These are phyloP conservation scores for Dendrolimus kikuchii DNA, from an alignment of 1,140 invertebrate species.

Conservation along the genomic window DNA sequence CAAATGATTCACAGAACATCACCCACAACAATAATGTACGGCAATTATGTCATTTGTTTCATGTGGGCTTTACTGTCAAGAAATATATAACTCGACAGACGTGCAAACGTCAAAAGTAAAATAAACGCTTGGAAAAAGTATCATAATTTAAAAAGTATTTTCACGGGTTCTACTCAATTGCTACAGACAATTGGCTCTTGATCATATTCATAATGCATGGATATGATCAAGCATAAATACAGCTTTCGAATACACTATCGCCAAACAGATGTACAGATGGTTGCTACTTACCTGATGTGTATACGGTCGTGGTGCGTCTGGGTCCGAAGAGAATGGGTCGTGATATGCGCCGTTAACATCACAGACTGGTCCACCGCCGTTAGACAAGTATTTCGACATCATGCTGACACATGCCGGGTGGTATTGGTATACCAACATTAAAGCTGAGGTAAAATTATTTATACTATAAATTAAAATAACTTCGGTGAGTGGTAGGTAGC, in stretches of 20 bases:
- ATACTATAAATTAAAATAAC: background rate
- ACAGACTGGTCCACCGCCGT: conserved; percentile 16
- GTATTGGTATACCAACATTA: conserved; percentile 97
- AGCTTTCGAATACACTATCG: background rate
- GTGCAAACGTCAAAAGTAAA: no score
- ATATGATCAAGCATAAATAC: background rate
- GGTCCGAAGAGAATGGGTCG: conserved; percentile 88
- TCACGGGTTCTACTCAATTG: no score
- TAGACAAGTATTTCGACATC: conserved; percentile 80
- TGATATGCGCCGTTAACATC: conserved; percentile 34
- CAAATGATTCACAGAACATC: no score
- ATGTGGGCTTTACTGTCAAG: no score
- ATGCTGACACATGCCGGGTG: conserved; percentile 92
- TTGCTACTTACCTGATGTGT: conserved; percentile 76
- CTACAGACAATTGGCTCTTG: no score
- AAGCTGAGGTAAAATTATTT: conserved; percentile 76
- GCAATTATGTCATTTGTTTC: no score
- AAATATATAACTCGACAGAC: no score
- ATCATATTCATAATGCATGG: no score
- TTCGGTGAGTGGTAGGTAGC: no score
- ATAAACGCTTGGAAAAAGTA: no score
- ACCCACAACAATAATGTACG: no score
- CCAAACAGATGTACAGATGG: background rate
- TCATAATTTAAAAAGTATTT: no score
- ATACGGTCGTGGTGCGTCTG: conserved; percentile 85